Conservation (phyloP, 2,113 vertebrate species). For the Prochilodus magdalenae region DNA sequence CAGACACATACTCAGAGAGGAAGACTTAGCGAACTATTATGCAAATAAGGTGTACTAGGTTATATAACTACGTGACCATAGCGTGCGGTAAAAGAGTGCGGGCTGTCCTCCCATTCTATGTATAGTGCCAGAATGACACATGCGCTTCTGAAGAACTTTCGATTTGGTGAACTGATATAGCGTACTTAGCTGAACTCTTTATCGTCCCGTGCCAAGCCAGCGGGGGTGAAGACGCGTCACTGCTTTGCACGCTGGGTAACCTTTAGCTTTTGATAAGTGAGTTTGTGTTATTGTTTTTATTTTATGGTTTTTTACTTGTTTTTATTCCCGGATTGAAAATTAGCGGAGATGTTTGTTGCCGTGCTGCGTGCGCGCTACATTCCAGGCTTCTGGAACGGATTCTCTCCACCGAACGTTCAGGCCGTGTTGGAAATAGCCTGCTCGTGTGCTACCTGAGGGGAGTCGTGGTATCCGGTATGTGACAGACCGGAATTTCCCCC, state of each 20-base stretch:
- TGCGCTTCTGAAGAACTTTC: slow-evolving; percentile 41
- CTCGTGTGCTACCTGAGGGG: no score
- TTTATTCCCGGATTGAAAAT: neutral
- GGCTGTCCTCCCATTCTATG: neutral
- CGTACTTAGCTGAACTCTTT: slow-evolving; percentile 30
- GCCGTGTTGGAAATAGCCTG: neutral
- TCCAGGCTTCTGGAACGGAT: slow-evolving; percentile 9
- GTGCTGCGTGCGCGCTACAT: slow-evolving; percentile 13
- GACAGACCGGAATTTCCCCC: no score
- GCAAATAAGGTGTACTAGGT: slow-evolving; percentile 60
- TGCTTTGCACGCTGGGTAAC: slow-evolving; percentile 20
- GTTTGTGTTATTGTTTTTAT: neutral
- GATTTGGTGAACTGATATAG: slow-evolving; percentile 29
- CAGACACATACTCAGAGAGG: slow-evolving; percentile 43
- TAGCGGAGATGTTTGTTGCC: neutral
- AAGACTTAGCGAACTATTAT: slow-evolving; percentile 61
- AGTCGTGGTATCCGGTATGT: no score
- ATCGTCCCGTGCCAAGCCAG: slow-evolving; percentile 23
- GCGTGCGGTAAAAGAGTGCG: slow-evolving; percentile 27
- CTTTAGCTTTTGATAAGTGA: slow-evolving; percentile 5
- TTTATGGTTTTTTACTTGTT: neutral
- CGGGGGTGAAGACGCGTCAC: slow-evolving; percentile 18
- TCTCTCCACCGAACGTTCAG: slow-evolving; percentile 19
- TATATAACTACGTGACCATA: slow-evolving; percentile 44
- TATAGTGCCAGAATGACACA: slow-evolving; percentile 47